Base-by-base conservation (phyloP, 2,113 vertebrate species). In the Thomomys bottae region DNA sequence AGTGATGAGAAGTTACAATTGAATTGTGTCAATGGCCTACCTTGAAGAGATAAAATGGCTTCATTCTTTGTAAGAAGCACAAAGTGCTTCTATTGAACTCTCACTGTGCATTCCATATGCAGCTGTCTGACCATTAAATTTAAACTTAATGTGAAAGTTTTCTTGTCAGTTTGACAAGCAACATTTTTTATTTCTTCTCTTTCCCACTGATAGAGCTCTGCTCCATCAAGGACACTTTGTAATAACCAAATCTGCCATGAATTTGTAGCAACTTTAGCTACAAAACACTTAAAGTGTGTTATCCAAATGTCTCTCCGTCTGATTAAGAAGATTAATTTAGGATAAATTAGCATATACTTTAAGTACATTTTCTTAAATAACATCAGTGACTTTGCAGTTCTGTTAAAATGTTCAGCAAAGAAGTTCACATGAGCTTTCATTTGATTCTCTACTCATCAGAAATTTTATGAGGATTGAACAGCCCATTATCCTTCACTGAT, bases 401-500 rank as follows among this genome's bases (percentile, higher is more conserved):
- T 89, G 78, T 94, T 3, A 89, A 42, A 96, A 67, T 83, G 88
- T 30, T 90, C 75, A 83, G 38, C 78, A 82, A 54, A 54, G 49
- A 45, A 17, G 17, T 54, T 54, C 49, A 17, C 14, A 4, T 54
- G 71, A 96, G 66, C 42, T 83, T 71, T 93, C 93, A 61, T 96
- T 94, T 34, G 84, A 54, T 95, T 36, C 5, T 94, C 96, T 86
- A 54, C 42, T 94, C 96, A 97, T 97, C 97, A 96, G 34, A 49
- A 96, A 92, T 84, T 95, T 96, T 97, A 96, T 96, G 92, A 96
- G 90, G 64, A 84, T 88, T 66, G 92, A 97, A 96, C 95, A 70
- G 38, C 42, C 70, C 78, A 94, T 97, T 97, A 95, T 97, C 70
- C 87, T 96, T 95, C 83, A 85, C 11, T 38, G 30, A 78, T 86